Conservation (phyloP, 53 echinoderm and acorn worm genomes). For the Henricia sp. region DNA sequence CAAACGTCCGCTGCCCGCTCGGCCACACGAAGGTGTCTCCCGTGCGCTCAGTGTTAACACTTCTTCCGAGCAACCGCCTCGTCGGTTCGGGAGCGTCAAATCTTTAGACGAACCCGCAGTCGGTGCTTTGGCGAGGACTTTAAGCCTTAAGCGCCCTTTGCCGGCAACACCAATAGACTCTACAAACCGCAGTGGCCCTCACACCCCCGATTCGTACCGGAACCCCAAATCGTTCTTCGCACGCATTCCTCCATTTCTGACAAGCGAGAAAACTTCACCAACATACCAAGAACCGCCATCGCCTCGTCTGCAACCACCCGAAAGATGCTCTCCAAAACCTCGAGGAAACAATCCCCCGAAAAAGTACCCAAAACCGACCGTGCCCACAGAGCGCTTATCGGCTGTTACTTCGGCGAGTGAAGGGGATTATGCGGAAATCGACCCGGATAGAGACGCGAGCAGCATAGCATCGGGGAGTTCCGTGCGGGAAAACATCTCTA, state of each 20-base stretch:
- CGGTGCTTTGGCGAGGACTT: conserved; percentile 29
- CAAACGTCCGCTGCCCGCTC: conserved; percentile 38
- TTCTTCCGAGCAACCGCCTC: conserved; percentile 13
- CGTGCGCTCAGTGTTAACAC: not conserved
- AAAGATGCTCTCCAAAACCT: not conserved
- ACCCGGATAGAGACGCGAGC: conserved; percentile 3
- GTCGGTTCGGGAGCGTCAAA: conserved; percentile 40
- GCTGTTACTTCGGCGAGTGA: conserved; percentile 24
- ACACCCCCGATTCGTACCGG: conserved; percentile 32
- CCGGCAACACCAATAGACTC: conserved; percentile 41
- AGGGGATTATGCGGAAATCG: conserved; percentile 47
- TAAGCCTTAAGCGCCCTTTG: conserved; percentile 50
- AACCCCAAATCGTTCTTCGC: not conserved
- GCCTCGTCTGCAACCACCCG: not conserved
- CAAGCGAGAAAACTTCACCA: conserved; percentile 4
- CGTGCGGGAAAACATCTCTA: not conserved
- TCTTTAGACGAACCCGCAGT: conserved; percentile 16
- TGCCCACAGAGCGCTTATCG: conserved; percentile 2
- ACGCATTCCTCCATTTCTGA: conserved; percentile 51
- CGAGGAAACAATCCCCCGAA: not conserved
- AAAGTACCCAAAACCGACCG: conserved; percentile 9
- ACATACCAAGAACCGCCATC: not conserved
- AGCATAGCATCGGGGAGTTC: not conserved
- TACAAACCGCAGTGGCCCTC: not conserved
- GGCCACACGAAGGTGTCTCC: conserved; percentile 11